Conservation (phyloP, 2,113 vertebrate species). For the Lampris megalopsis region DNA sequence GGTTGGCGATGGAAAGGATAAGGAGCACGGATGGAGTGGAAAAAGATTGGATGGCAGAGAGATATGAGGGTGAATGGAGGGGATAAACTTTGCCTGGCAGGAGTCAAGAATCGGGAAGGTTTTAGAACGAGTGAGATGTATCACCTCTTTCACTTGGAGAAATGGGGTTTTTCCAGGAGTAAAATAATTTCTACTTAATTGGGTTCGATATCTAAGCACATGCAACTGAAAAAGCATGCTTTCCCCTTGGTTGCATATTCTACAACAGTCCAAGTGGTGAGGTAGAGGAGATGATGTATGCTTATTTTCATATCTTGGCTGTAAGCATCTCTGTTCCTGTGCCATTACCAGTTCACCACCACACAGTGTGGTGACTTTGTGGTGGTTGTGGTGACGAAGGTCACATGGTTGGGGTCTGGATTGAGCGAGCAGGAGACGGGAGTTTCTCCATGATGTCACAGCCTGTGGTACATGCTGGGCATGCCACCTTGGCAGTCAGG, state of each 20-base stretch:
- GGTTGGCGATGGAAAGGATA: constrained; percentile 3
- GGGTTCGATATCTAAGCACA: not conserved
- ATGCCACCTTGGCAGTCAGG: constrained; percentile 44
- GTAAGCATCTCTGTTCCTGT: not conserved
- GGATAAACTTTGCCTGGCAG: too few species aligned
- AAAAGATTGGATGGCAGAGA: constrained; percentile 28
- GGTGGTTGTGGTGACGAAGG: constrained; percentile 38
- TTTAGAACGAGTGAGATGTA: too few species aligned
- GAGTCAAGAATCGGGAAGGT: too few species aligned
- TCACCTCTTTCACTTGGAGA: not conserved
- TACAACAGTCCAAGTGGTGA: constrained; percentile 3
- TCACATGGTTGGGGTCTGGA: constrained; percentile 49
- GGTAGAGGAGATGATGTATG: too few species aligned
- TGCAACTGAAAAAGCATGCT: not conserved
- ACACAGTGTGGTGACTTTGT: not conserved
- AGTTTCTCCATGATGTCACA: constrained; percentile 78
- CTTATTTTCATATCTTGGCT: not conserved
- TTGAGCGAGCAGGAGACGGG: constrained; percentile 36
- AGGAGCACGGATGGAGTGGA: constrained; percentile 42
- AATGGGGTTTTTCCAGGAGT: not conserved
- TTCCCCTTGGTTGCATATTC: constrained; percentile 38
- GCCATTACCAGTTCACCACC: too few species aligned
- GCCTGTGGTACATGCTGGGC: constrained; percentile 55
- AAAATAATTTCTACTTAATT: not conserved
- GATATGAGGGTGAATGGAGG: not conserved